A percentile compares a stretch with the other conserved stretches of the same genome.
These are phyloP conservation scores for Drosophila tropicalis DNA, from an alignment of 1,140 invertebrate species.

Conservation along the genomic window DNA sequence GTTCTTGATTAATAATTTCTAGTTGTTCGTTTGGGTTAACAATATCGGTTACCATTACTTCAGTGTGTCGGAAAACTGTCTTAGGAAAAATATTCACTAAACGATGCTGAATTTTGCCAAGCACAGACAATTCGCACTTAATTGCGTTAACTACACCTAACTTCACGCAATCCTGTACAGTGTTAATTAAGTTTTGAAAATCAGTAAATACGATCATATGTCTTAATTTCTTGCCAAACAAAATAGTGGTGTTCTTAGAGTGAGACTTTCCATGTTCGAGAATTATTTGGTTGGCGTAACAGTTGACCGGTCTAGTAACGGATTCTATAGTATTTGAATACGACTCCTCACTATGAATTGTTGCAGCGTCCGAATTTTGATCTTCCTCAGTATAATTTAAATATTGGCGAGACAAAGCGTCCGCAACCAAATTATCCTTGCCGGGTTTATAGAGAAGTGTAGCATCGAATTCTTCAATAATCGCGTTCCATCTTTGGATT, in stretches of 20 bases:
- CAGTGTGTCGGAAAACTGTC: no score
- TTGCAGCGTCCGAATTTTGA: background rate
- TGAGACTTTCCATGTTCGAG: no score
- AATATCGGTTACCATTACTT: no score
- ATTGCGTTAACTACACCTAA: background rate
- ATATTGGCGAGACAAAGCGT: background rate
- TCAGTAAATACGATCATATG: background rate
- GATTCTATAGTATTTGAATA: conserved; percentile 1
- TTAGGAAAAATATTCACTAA: no score
- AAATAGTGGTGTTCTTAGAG: background rate
- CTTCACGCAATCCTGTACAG: background rate
- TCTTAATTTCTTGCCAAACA: conserved; percentile 1
- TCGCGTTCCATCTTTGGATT: background rate
- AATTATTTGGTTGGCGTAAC: background rate
- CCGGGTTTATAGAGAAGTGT: conserved; percentile 1
- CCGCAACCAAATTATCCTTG: background rate
- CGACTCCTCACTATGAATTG: background rate
- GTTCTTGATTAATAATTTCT: background rate
- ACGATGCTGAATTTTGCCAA: background rate
- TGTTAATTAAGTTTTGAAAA: no score
- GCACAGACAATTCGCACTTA: background rate
- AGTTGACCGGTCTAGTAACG: background rate
- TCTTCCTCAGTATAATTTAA: conserved; percentile 1
- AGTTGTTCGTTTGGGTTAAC: background rate
- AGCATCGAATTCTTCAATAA: background rate